Base-by-base conservation (phyloP, 2,888 invertebrate genomes). In the Ptychoptera albimana region DNA sequence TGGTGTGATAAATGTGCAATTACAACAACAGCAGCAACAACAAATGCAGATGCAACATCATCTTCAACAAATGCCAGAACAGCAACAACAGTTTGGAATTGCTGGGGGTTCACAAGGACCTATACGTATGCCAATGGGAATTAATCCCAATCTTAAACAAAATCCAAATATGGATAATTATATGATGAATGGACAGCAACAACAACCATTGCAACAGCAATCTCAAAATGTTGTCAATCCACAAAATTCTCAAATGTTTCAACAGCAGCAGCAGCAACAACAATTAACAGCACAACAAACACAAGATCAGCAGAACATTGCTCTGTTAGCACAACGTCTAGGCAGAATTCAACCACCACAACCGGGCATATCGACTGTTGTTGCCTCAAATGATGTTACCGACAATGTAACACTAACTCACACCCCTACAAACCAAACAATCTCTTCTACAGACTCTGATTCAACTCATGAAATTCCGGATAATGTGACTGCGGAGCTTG, bases 401-500 rank as follows among this genome's bases (percentile, higher is more conserved):
- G 11, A 32, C 4, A 9, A 32, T 11, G 9, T n/a, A 3, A 32
- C n/a, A 11, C n/a, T n/a, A 3, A n/a, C 9, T 7, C 9, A 32
- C 23, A 36, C 5, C 5, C 31, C 50, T 61, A 8, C 68, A 68
- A 11, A 60, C 57, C 37, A 55, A 52, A 39, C 67, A 63, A 50
- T 55, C 64, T 49, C 68, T 63, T 40, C 68, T 67, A 42, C 60
- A 55, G 37, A 56, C 59, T 8, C 49, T 51, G 11, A 62, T n/a
- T 11, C 12, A 30, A 37, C 36, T n/a, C 36, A 43, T 45, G 77
- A 77, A 58, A 75, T 77, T 50, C 75, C 77, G 0, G 78, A 78
- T 52, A 75, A 74, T 54, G 78, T 79, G 5, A 75, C 77, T 1
- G 77, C 75, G 6, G 79, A 79, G 55, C 59, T 79, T 32, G 79